phyloP scores from a whole-genome alignment of 2,113 vertebrate genomes.

The Mesembrinibis cayennensis region DNA sequence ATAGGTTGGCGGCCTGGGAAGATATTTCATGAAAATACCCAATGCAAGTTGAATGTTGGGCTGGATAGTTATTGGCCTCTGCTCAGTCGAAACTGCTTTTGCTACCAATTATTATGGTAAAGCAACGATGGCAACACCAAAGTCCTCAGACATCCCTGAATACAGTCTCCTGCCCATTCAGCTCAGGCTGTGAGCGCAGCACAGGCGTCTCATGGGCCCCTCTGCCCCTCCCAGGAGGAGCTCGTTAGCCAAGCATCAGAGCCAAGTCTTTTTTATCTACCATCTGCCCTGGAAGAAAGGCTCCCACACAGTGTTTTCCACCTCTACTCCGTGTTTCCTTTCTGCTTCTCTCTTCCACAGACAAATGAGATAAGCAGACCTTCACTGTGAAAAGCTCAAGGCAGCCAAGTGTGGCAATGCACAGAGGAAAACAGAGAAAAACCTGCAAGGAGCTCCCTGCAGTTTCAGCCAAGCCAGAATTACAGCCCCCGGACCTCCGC shows the following conservation, averaged over 20 bases:
- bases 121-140: not conserved
- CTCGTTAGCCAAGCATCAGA: not conserved
- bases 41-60: not conserved
- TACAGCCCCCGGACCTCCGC: fast-evolving
- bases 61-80: not conserved
- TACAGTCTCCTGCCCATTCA: not conserved
- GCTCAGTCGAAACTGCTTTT: not conserved
- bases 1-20: not conserved
- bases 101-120: not conserved
- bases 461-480: not conserved
- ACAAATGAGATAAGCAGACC: not conserved
- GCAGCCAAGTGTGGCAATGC: not conserved
- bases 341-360: not conserved
- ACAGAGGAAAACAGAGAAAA: not conserved
- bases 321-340: not conserved
- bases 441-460: fast-evolving
- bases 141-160: not conserved
- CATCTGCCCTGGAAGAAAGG: not conserved
- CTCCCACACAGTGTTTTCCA: not conserved
- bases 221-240: not conserved
- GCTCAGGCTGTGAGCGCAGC: not conserved
- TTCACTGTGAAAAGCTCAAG: not conserved
- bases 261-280: not conserved
- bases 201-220: fast-evolving
- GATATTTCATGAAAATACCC: not conserved